Conservation (phyloP, 2,888 invertebrate species). For the Harpagoxenus sublaevis region DNA sequence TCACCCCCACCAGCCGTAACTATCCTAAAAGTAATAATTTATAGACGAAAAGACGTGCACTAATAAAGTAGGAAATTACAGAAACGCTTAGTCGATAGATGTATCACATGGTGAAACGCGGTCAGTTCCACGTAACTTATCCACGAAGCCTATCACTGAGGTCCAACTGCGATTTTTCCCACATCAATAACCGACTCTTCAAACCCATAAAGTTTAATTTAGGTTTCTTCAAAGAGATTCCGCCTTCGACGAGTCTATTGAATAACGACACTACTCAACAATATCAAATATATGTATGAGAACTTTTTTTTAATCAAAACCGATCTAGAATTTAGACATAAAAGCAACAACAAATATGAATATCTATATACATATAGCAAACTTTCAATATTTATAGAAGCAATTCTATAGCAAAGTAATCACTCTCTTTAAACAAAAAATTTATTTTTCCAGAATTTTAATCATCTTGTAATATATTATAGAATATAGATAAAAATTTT, state of each 20-base stretch:
- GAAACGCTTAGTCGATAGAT: slow-evolving; percentile 7
- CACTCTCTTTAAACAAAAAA: not conserved
- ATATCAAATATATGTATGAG: not conserved
- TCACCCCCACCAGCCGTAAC: not conserved
- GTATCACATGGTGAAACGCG: not conserved
- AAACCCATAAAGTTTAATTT: slow-evolving; percentile 68
- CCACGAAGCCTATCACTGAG: slow-evolving; percentile 2
- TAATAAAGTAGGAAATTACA: slow-evolving; percentile 36
- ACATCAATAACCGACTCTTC: slow-evolving; percentile 65
- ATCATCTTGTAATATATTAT: not conserved
- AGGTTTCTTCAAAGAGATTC: slow-evolving; percentile 56
- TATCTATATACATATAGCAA: not conserved
- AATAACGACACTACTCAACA: slow-evolving; percentile 28
- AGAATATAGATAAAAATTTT: not conserved
- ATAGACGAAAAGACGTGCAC: not conserved
- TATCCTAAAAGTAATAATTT: not conserved
- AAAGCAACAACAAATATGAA: not conserved
- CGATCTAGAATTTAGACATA: not conserved
- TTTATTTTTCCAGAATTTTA: not conserved
- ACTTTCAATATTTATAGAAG: not conserved
- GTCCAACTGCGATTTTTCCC: slow-evolving; percentile 66
- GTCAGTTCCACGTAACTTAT: slow-evolving; percentile 10
- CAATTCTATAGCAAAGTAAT: not conserved
- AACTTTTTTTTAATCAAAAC: not conserved
- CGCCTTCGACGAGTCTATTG: slow-evolving; percentile 40